Evolutionary conservation across 2,888 invertebrate genomes (phyloP).

Genomic region (Amorpha juglandis): DNA sequence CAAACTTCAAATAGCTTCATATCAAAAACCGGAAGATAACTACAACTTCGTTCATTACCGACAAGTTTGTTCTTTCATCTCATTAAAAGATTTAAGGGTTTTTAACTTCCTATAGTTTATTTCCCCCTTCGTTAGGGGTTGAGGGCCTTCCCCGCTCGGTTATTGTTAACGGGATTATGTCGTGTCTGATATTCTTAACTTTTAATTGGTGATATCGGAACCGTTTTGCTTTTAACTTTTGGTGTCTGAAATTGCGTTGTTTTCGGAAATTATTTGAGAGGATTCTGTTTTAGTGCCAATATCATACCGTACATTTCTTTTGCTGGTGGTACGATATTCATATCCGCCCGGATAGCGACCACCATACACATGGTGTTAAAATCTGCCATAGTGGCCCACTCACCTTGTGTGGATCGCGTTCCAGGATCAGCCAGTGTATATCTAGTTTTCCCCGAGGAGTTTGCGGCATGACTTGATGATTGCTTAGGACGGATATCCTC

Average conservation of each 20-base stretch:
- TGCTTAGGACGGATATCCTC: too few species aligned
- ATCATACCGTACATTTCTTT: too few species aligned
- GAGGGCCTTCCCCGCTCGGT: slow-evolving; percentile 1
- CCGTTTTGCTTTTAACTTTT: background rate
- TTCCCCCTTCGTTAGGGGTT: slow-evolving; percentile 25
- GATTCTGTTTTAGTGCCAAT: too few species aligned
- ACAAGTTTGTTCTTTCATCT: slow-evolving; percentile 24
- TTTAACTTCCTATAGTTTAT: slow-evolving; percentile 23
- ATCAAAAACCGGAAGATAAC: background rate
- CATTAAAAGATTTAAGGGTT: slow-evolving; percentile 27
- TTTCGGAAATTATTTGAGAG: background rate
- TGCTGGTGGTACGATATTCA: too few species aligned
- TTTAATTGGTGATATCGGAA: slow-evolving; percentile 36
- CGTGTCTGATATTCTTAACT: slow-evolving; percentile 31
- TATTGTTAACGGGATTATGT: slow-evolving; percentile 21
- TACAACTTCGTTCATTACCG: slow-evolving; percentile 16
- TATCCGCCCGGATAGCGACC: too few species aligned
- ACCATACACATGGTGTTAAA: too few species aligned
- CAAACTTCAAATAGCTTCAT: background rate
- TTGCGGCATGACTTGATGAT: too few species aligned
- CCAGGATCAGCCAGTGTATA: too few species aligned
- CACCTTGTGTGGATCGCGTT: too few species aligned
- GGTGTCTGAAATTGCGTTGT: background rate
- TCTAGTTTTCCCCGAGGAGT: too few species aligned
- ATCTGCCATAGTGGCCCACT: too few species aligned